Conservation (phyloP, 2,797 vertebrate genomes). For the Peromyscus nudipes region DNA sequence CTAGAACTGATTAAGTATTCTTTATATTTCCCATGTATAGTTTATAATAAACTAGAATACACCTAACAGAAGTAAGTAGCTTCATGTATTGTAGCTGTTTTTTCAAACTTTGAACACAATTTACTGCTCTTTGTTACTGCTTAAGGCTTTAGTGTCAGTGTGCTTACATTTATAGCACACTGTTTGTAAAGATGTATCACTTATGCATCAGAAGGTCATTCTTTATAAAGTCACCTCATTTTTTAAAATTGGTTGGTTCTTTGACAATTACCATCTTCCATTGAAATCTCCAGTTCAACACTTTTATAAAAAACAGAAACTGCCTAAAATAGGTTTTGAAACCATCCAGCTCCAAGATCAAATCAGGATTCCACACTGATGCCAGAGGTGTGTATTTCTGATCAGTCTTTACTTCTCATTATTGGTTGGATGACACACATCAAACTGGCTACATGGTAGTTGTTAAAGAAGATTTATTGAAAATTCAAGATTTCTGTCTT, state of each 20-base stretch:
- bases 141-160: background rate
- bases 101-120: background rate
- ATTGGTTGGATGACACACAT: background rate
- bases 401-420: background rate
- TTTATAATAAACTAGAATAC: background rate
- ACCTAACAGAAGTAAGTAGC: background rate
- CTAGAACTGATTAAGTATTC: background rate
- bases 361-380: background rate
- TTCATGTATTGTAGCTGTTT: background rate
- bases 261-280: background rate
- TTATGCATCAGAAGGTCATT: background rate
- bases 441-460: background rate
- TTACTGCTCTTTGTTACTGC: background rate
- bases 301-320: background rate
- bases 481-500: background rate
- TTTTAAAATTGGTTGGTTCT: background rate
- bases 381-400: background rate
- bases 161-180: background rate
- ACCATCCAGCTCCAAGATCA: background rate
- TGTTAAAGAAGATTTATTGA: background rate
- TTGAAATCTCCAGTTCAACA: background rate
- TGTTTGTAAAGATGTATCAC: background rate
- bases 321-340: background rate
- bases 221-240: constrained; percentile 5
- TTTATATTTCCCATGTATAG: background rate